Evolutionary conservation across 2,113 vertebrate species (phyloP), one percentile per base, ranked within the genome.

Genomic region (Neomonachus schauinslandi): DNA sequence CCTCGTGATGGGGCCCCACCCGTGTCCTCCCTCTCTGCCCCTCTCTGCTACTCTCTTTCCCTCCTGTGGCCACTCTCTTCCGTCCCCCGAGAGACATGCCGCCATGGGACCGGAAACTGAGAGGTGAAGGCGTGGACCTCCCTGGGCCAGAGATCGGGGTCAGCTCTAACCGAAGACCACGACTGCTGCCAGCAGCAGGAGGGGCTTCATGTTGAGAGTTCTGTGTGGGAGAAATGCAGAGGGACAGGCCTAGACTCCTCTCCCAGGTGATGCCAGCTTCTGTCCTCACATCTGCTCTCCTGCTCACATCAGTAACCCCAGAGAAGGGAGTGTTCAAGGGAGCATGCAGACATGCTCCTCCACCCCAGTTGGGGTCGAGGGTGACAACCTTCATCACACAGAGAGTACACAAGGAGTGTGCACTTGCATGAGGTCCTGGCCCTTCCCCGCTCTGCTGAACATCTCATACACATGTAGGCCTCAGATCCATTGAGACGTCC

Each of bases 101-200:
- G 33, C 12, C 1, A n/a, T n/a, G 69, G 81, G 69, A 79, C 42
- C 31, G 51, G 11, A 55, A 63, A 18, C 72, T 19, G 26, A 15
- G 14, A 33, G 39, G 0, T 10, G 10, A 16, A 82, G 42, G 5
- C 46, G 1, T 53, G 33, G n/a, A 42, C 26, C 9, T 69, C 67
- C 36, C 33, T 15, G 39, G 31, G 22, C 33, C 36, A 13, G 55
- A 69, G 33, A 13, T 57, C 49, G n/a, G 10, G 12, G 7, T 46
- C 39, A 21, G 18, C 13, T 13, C 98, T 98, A 92, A 99, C 98
- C 98, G 57, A 96, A 97, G 2, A 26, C 94, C 69, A 91, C 0
- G 1, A 98, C 79, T 82, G 79, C 4, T 0, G 69, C 19, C 0
- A 98, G 39, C 15, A 89, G 0, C 0, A 98, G 83, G 88, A 98